These are phyloP conservation scores for Cydia pomonella DNA, from an alignment of 1,140 invertebrate genomes.

Conservation along the genomic window DNA sequence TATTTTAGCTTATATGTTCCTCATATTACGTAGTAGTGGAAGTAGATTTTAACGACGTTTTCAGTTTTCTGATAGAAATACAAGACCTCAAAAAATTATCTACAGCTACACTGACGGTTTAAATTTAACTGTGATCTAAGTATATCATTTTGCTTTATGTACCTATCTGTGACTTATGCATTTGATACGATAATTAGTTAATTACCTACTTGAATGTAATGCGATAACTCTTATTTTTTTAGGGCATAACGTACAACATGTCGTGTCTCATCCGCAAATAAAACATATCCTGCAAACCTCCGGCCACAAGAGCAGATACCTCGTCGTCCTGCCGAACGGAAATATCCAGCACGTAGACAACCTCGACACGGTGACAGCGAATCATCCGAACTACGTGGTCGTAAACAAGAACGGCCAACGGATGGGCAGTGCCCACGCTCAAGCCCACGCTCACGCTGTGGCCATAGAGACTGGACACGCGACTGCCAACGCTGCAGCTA, in stretches of 20 bases:
- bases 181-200: no score
- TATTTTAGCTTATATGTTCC: no score
- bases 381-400: constrained; percentile 18
- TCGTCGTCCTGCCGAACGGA: constrained; percentile 2
- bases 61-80: no score
- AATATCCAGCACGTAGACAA: constrained; percentile 5
- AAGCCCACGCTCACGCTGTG: constrained; percentile 17
- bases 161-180: no score
- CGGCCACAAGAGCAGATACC: background rate
- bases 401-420: background rate
- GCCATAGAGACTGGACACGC: background rate
- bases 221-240: background rate
- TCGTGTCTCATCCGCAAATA: background rate
- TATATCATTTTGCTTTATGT: no score
- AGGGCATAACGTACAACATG: constrained; percentile 18
- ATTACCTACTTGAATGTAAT: no score
- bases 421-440: background rate
- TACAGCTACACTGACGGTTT: no score
- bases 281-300: background rate
- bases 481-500: background rate
- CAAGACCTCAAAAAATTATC: no score
- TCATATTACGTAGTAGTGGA: no score
- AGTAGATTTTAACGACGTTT: no score
- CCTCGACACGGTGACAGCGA: background rate
- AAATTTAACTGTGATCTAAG: no score